Conservation (phyloP, 1,140 invertebrate genomes). For the Venturia canescens region DNA sequence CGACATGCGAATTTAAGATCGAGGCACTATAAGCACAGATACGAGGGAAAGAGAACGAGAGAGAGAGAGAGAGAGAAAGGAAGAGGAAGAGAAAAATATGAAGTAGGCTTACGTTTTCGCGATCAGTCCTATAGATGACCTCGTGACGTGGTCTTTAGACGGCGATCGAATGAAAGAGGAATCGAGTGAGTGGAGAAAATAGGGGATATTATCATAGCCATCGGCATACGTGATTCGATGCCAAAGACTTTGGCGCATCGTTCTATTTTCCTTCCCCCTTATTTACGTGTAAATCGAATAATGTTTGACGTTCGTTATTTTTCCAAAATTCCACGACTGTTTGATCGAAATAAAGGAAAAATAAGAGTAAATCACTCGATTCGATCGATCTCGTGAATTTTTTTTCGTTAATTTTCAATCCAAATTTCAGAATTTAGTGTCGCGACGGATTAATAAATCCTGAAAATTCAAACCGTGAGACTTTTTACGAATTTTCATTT, state of each 20-base stretch:
- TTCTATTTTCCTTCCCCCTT: not conserved
- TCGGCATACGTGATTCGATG: too few species aligned
- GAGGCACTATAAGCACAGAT: not conserved
- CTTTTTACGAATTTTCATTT: too few species aligned
- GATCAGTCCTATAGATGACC: constrained; percentile 11
- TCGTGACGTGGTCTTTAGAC: constrained; percentile 7
- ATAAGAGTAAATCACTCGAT: too few species aligned
- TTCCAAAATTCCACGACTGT: too few species aligned
- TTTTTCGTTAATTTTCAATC: too few species aligned
- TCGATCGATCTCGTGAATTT: too few species aligned
- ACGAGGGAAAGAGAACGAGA: not conserved
- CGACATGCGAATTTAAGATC: not conserved
- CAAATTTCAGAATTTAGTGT: too few species aligned
- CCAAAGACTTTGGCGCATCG: not conserved
- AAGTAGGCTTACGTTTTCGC: not conserved
- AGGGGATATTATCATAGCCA: not conserved
- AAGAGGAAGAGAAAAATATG: constrained; percentile 7
- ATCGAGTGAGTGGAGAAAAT: not conserved
- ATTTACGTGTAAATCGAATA: too few species aligned
- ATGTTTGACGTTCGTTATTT: too few species aligned
- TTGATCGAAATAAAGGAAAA: too few species aligned
- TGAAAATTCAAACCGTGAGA: too few species aligned
- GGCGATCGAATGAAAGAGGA: not conserved
- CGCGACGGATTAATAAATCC: too few species aligned
- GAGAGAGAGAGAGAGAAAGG: not conserved